These are phyloP conservation scores for Heliconius eleuchia DNA, from an alignment of 1,140 invertebrate genomes.

Conservation along the genomic window DNA sequence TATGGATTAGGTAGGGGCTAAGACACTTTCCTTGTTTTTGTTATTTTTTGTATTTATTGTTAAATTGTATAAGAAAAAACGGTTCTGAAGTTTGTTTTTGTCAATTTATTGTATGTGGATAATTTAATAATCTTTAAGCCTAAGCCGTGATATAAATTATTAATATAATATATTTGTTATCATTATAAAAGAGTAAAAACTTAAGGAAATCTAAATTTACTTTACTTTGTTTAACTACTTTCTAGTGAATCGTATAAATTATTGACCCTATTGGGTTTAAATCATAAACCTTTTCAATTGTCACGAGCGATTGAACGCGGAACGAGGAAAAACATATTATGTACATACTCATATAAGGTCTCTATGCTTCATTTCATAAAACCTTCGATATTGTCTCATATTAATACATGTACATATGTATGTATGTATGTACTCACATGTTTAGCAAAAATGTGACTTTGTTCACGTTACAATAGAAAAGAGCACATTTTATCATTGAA, in stretches of 20 bases:
- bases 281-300: not conserved
- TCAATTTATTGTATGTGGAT: too few relatives aligned
- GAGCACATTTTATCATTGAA: too few relatives aligned
- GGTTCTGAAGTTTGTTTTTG: too few relatives aligned
- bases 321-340: not conserved
- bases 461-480: too few relatives aligned
- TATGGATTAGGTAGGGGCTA: too few relatives aligned
- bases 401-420: not conserved
- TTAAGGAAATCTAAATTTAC: not conserved
- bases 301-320: not conserved
- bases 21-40: too few relatives aligned
- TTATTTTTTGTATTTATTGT: too few relatives aligned
- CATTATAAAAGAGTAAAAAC: not conserved
- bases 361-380: not conserved
- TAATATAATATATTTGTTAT: too few relatives aligned
- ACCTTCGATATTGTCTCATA: not conserved
- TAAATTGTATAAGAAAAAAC: too few relatives aligned
- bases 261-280: not conserved
- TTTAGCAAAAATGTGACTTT: not conserved
- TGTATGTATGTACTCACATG: not conserved
- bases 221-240: not conserved
- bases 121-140: too few relatives aligned
- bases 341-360: not conserved
- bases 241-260: not conserved
- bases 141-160: too few relatives aligned